Base-by-base conservation (phyloP, 2,113 vertebrate species). In the Sinocyclocheilus maitianheensis region DNA sequence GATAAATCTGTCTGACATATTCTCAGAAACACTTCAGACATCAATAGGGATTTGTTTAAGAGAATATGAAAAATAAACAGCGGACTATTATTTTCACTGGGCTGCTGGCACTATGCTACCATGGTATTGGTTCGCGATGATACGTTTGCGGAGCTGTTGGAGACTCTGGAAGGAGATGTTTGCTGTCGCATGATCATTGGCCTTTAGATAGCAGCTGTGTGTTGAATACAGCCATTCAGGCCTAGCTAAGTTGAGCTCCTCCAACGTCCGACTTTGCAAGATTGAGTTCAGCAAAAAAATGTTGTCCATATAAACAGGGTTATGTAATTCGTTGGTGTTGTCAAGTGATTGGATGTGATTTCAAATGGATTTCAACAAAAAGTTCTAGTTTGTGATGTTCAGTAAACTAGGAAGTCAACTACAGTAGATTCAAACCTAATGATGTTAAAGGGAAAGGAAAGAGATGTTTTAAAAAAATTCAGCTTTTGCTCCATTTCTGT, bases 21-120 rank as follows among this genome's bases (percentile, higher is more conserved):
- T 92, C 87, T 74, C 90, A 88, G 85, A 93, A 95, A 94, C 92
- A 91, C 90, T 93, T 91, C 89, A 88, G 92, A 93, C 93, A 91
- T 94, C 91, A 92, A 89, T 91, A 82, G 85, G 91, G 87, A 87
- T 89, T 92, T 90, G 92, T 94, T 94, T 93, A 91, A 89, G 81
- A 81, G 71, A 88, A 89, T 87, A 87, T 87, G 85, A 87, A 85
- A 87, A 85, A 81, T 87, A 86, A 84, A 58, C 63, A 74, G 60
- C 22, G 0, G 84, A 7, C 55, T 85, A 76, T 81, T 84, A 71
- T 67, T 87, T 85, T 81, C 69, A 79, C n/a, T 55, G 58, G 80
- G 18, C 9, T 60, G 2, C 22, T 6, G 10, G 12, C 1, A 12
- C 46, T 63, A 74, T 14, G 14, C 18, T 22, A 26, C 40, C 9